A percentile compares a stretch with the other conserved stretches of the same genome.
Evolutionary conservation across 2,888 invertebrate genomes (phyloP).

Genomic region (Panzeria rudis): DNA sequence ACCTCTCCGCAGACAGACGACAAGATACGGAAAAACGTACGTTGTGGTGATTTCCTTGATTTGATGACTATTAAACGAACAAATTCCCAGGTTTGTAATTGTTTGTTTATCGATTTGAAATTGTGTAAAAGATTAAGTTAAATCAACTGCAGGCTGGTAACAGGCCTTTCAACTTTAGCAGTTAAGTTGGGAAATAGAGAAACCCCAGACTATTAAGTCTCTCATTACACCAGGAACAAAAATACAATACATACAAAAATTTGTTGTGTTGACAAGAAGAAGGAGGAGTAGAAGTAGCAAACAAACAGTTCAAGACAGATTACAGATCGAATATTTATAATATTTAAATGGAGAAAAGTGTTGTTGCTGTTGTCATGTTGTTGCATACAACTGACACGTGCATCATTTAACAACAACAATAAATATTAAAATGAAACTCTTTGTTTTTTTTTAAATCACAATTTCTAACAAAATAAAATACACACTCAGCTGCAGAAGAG

Average conservation of each 20-base stretch:
- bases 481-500: conserved; percentile 9
- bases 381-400: conserved; percentile 61
- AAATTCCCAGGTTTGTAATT: conserved; percentile 44
- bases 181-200: not conserved
- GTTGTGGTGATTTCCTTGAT: conserved; percentile 54
- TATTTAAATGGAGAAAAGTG: not conserved
- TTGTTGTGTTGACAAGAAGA: not conserved
- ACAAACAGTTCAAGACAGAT: conserved; percentile 31
- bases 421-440: conserved; percentile 43
- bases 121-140: conserved; percentile 21
- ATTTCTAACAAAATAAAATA: conserved; percentile 52
- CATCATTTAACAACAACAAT: conserved; percentile 60
- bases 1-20: conserved; percentile 1
- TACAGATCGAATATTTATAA: conserved; percentile 25
- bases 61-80: conserved; percentile 32
- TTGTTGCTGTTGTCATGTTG: conserved; percentile 13
- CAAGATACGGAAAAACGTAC: conserved; percentile 19
- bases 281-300: not conserved
- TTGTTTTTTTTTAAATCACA: conserved; percentile 38
- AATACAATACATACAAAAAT: not conserved
- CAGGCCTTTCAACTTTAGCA: conserved; percentile 24
- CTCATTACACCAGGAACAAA: conserved; percentile 45
- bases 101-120: conserved; percentile 43
- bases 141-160: conserved; percentile 15
- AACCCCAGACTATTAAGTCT: conserved; percentile 19